These are phyloP conservation scores for Neotoma lepida DNA, from an alignment of 2,113 vertebrate genomes.

Conservation along the genomic window DNA sequence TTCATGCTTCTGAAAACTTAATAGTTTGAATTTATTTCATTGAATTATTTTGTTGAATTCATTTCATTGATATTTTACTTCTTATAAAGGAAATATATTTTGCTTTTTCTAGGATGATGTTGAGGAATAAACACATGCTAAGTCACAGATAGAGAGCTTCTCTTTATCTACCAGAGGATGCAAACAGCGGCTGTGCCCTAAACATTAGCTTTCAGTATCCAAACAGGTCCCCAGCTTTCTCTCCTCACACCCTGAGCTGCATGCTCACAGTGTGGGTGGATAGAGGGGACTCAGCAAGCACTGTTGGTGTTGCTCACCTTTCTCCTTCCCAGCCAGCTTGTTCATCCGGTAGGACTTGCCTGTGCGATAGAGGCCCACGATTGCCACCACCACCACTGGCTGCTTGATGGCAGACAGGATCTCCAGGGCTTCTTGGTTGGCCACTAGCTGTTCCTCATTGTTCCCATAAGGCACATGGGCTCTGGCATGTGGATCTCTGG, in stretches of 20 bases:
- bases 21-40: not conserved
- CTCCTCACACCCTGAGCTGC: not conserved
- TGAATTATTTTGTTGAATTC: not conserved
- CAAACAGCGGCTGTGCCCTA: not conserved
- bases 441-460: conserved; percentile 14
- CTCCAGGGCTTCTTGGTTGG: conserved; percentile 56
- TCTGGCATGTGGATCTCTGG: conserved; percentile 6
- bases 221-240: not conserved
- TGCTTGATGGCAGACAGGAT: conserved; percentile 44
- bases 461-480: conserved; percentile 72
- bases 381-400: conserved; percentile 72
- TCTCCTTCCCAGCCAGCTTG: conserved; percentile 59
- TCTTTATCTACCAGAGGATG: not conserved
- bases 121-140: not conserved
- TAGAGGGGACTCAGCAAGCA: not conserved
- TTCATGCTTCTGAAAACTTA: not conserved
- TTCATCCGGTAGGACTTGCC: conserved; percentile 81
- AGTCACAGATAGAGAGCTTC: not conserved
- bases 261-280: not conserved
- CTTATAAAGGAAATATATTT: not conserved
- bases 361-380: conserved; percentile 71
- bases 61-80: not conserved
- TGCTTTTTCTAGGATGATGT: not conserved
- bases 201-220: not conserved
- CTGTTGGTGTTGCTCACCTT: conserved; percentile 34